Evolutionary conservation across 1,140 invertebrate genomes (phyloP), one percentile per base, ranked within the genome.

Genomic region (Hirudo medicinalis): DNA sequence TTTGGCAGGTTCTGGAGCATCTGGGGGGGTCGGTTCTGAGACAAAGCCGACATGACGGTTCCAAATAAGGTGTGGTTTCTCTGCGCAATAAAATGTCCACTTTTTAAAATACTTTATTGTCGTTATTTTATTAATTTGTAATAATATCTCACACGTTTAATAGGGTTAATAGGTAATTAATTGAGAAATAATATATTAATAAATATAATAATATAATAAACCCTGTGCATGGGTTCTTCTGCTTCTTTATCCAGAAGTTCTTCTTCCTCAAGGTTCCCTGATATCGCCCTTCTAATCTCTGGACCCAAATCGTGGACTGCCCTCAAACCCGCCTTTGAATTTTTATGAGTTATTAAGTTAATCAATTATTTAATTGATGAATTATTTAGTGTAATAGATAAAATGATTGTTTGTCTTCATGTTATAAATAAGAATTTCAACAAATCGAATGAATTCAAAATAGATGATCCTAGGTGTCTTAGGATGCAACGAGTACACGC

Each of bases 271-370:
- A 70, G 69, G 49, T 70, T 70, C 9, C 69, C 96, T 20, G 94
- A 97, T 75, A 99, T 98, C 15, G 96, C 94, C 77, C 96, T 85
- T 80, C 97, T 94, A 66, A 99, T 86, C 79, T 98, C 94, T 0
- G 96, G 96, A 20, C 95, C 96, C 71, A 95, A 91, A 79, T 99
- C 95, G 81, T 98, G 95, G 20, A 99, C 84, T 0, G 94, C 96
- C 73, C 96, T 85, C 71, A 99, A 85, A 55, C 96, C 95, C 78
- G 95, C 93, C 86, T 89, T 74, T 49, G 43, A 49, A 49, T 49
- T n/a, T n/a, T n/a, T n/a, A n/a, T n/a, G n/a, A n/a, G n/a, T n/a
- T n/a, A n/a, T n/a, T n/a, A n/a, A n/a, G n/a, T n/a, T n/a, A 32
- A 63, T 19, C 17, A 25, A 22, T 15, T 63, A 63, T 8, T 63